Evolutionary conservation across 2,888 invertebrate species (phyloP).

Genomic region (Parnassius orleans): DNA sequence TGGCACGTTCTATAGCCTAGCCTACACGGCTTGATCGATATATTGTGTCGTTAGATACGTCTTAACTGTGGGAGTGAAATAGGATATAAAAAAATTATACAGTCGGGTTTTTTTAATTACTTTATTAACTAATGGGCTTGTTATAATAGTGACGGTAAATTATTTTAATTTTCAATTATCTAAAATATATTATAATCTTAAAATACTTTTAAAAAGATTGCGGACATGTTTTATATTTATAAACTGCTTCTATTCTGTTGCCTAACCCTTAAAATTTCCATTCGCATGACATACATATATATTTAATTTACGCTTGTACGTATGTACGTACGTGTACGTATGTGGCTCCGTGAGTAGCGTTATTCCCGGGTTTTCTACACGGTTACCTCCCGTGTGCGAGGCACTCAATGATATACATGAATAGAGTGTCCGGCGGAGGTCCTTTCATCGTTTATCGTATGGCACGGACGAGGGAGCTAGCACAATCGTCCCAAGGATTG

Average conservation of each 20-base stretch:
- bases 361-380: constrained; percentile 54
- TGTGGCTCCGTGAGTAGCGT: constrained; percentile 4
- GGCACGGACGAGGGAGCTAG: constrained; percentile 51
- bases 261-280: neutral
- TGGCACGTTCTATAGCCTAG: too few relatives aligned
- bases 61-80: too few relatives aligned
- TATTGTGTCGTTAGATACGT: too few relatives aligned
- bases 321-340: constrained; percentile 1
- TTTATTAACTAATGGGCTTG: too few relatives aligned
- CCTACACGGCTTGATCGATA: too few relatives aligned
- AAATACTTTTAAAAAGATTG: too few relatives aligned
- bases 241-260: neutral
- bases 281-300: neutral
- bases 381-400: constrained; percentile 46
- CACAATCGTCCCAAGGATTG: constrained; percentile 55
- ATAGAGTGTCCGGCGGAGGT: constrained; percentile 67
- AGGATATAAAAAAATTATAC: too few relatives aligned
- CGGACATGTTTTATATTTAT: too few relatives aligned
- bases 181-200: too few relatives aligned
- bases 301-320: neutral
- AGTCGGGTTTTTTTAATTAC: too few relatives aligned
- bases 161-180: too few relatives aligned
- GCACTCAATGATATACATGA: constrained; percentile 68
- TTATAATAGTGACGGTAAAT: too few relatives aligned
- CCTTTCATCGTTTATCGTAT: constrained; percentile 68